phyloP scores from a whole-genome alignment of 2,888 invertebrate species.

The Pemphredon lugubris region DNA sequence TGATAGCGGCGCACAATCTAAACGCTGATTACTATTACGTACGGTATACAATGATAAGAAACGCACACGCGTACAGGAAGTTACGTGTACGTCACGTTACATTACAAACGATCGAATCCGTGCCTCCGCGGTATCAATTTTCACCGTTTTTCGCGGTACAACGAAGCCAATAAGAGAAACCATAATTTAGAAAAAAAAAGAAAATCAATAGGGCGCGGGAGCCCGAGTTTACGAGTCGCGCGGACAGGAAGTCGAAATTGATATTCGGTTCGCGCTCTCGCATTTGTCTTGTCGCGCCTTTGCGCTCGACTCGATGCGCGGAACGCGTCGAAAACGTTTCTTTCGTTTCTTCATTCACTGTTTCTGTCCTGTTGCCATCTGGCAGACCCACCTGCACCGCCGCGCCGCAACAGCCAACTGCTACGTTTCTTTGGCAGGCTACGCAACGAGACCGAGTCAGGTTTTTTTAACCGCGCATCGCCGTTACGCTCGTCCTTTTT shows the following conservation, averaged over 20 bases:
- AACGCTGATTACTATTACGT: too few relatives aligned
- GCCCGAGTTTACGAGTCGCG: constrained; percentile 7
- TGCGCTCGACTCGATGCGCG: constrained; percentile 10
- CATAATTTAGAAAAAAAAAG: background rate
- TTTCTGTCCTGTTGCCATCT: constrained; percentile 38
- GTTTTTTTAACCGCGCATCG: constrained; percentile 53
- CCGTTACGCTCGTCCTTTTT: constrained; percentile 42
- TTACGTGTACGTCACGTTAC: too few relatives aligned
- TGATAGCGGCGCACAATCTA: too few relatives aligned
- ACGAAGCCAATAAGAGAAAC: background rate
- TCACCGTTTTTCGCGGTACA: too few relatives aligned
- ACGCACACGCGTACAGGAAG: too few relatives aligned
- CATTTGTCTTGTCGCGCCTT: constrained; percentile 38
- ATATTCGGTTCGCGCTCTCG: constrained; percentile 44
- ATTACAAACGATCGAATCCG: too few relatives aligned
- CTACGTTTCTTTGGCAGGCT: constrained; percentile 54
- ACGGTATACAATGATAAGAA: too few relatives aligned
- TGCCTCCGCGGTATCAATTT: too few relatives aligned
- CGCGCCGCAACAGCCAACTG: constrained; percentile 52
- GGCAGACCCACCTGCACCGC: constrained; percentile 38
- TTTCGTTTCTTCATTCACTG: constrained; percentile 60
- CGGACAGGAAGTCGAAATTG: constrained; percentile 42
- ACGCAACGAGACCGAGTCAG: constrained; percentile 57
- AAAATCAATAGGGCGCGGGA: background rate
- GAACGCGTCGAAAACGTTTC: constrained; percentile 37